Base-by-base conservation (phyloP, 2,888 invertebrate genomes). In the Ceraclea dissimilis region DNA sequence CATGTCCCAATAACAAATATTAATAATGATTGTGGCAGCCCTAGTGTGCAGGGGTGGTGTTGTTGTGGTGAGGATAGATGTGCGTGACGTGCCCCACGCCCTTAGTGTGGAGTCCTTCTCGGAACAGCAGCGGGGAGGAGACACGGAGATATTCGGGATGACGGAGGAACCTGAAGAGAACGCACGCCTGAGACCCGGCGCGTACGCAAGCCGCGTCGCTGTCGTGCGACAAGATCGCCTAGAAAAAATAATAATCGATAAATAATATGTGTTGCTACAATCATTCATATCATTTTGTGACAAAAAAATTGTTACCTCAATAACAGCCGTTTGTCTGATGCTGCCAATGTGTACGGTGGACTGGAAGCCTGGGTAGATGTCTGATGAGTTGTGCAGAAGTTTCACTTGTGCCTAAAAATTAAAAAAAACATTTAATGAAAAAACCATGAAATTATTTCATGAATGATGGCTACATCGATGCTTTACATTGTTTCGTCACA, bases 341-440 rank as follows among this genome's bases (percentile, higher is more conserved):
- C 93, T 96, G 0, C 95, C 97, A 52, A 97, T 91, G 70, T 97
- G 95, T 0, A 97, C 89, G 0, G 96, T 96, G 18, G 93, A 90
- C 71, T 92, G 91, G 70, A 90, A 92, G 22, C 92, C 92, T 2
- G 85, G 84, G 61, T 82, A 85, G 59, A 93, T 91, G 13, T 86
- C 84, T 1, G 88, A 91, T 0, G 90, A 83, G 69, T 95, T 95
- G 61, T 88, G 88, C n/a, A 97, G 76, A 0, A 98, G 86, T 39
- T 88, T 86, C 0, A 98, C 87, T 50, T 86, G 88, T 0, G 97
- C 97, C 85, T 93, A 76, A 62, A 81, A 83, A 64, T 17, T 4
- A 16, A 19, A 51, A 8, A 51, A 2, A 22, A 6, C 11, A 50
- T 55, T n/a, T n/a, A n/a, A n/a, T n/a, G n/a, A n/a, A n/a, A n/a